Evolutionary conservation across 2,888 invertebrate genomes (phyloP).

Genomic region (Lepidocyrtoides sp.): DNA sequence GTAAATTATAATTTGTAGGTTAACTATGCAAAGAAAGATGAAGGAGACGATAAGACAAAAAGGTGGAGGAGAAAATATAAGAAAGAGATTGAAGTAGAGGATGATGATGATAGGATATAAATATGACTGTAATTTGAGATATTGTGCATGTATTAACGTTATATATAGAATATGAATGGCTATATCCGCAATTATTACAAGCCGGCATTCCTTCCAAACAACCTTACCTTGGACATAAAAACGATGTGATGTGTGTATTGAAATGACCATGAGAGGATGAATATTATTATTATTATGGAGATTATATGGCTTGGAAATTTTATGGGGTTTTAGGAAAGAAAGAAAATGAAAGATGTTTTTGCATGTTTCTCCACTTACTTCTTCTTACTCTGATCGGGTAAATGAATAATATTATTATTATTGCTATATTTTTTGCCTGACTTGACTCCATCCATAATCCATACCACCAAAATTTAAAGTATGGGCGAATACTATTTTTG

Average conservation of each 20-base stretch:
- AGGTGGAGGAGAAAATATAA: constrained; percentile 53
- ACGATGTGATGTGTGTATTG: not conserved
- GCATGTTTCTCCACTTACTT: not conserved
- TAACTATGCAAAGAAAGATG: constrained; percentile 57
- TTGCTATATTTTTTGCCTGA: not conserved
- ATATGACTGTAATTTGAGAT: not conserved
- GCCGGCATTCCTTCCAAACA: constrained; percentile 13
- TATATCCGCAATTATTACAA: not conserved
- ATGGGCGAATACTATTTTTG: too few relatives aligned
- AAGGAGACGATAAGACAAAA: constrained; percentile 39
- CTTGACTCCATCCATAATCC: too few relatives aligned
- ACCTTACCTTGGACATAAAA: constrained; percentile 22
- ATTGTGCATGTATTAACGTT: not conserved
- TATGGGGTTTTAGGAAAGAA: not conserved
- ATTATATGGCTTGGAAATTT: constrained; percentile 46
- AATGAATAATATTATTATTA: not conserved
- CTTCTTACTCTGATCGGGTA: not conserved
- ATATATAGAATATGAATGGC: not conserved
- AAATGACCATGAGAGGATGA: constrained; percentile 15
- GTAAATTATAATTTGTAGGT: constrained; percentile 60
- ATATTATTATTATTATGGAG: not conserved
- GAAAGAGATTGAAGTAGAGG: too few relatives aligned
- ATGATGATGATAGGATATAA: not conserved
- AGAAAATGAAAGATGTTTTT: not conserved
- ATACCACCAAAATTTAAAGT: too few relatives aligned